Conservation (phyloP, 2,113 vertebrate species). For the Tetraodon nigroviridis region DNA sequence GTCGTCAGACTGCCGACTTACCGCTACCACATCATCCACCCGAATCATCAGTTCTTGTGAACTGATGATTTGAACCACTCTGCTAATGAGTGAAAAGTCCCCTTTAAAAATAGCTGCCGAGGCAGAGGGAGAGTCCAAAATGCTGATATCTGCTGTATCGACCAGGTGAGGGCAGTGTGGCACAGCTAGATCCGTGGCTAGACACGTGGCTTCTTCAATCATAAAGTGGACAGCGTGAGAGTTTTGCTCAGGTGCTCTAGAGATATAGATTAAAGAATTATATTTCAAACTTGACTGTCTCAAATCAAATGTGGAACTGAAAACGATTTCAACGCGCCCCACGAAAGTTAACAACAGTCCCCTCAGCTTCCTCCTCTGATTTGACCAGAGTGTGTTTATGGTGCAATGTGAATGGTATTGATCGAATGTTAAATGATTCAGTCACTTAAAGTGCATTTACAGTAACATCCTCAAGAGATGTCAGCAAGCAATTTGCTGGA, state of each 20-base stretch:
- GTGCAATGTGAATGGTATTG: slow-evolving; percentile 57
- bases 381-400: slow-evolving; percentile 46
- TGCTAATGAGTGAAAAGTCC: too few species aligned
- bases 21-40: too few species aligned
- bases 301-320: too few species aligned
- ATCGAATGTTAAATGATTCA: slow-evolving; percentile 71
- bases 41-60: too few species aligned
- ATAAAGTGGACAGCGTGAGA: neutral
- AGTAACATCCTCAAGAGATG: slow-evolving; percentile 64
- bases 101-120: neutral
- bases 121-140: neutral
- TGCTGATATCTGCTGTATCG: slow-evolving; percentile 5
- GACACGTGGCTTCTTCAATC: slow-evolving; percentile 7
- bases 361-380: slow-evolving; percentile 33
- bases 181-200: slow-evolving; percentile 45
- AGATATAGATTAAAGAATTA: neutral
- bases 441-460: slow-evolving; percentile 70
- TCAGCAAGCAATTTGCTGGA: slow-evolving; percentile 57
- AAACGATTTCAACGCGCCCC: neutral
- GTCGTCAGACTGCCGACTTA: too few species aligned
- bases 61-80: too few species aligned
- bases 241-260: neutral
- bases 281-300: too few species aligned
- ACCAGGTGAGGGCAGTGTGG: slow-evolving; percentile 74
- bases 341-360: slow-evolving; percentile 28